Base-by-base conservation (phyloP, 2,113 vertebrate species). In the Pagrus major region DNA sequence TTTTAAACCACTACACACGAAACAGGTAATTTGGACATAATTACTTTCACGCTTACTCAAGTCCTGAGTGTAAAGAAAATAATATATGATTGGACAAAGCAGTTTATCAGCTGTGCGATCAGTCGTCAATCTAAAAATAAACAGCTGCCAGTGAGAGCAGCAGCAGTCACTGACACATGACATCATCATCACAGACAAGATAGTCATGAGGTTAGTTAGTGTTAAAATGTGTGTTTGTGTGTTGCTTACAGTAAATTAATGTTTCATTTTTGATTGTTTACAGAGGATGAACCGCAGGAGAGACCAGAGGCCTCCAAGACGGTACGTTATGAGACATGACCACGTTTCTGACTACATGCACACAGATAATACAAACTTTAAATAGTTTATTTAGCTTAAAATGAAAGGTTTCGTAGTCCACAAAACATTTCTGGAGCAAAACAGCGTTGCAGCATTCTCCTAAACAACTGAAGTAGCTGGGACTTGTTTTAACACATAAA, bases 211-310 rank as follows among this genome's bases (percentile, higher is more conserved):
- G 71, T 20, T 33, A 47, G 47, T 71, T 37, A 59, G 31, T 31
- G 52, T 25, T 20, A 1, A 1, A 66, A 12, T 55, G 71, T 64
- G 18, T 4, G 21, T 52, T 6, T 59, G 64, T 46, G 18, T 18
- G 33, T 39, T 15, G 6, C n/a, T 15, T 2, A 5, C 25, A 20
- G 6, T 47, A 15, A 42, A 12, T 44, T 0, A 42, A 25, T 31
- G n/a, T 79, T 37, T 29, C 78, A 14, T 52, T 73, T 69, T 25
- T 83, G 23, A 3, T 75, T 70, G 70, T 74, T 78, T 54, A 12
- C 89, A 93, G 93, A 93, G 86, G 83, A 84, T 93, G 87, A 90
- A 51, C 68, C 76, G 83, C 7, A 75, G 86, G 51, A 81, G 60
- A 55, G 81, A 83, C 25, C 39, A 77, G 67, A 68, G 65, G 33